Conservation (phyloP, 2,888 invertebrate genomes). For the Cantharis nigra region DNA sequence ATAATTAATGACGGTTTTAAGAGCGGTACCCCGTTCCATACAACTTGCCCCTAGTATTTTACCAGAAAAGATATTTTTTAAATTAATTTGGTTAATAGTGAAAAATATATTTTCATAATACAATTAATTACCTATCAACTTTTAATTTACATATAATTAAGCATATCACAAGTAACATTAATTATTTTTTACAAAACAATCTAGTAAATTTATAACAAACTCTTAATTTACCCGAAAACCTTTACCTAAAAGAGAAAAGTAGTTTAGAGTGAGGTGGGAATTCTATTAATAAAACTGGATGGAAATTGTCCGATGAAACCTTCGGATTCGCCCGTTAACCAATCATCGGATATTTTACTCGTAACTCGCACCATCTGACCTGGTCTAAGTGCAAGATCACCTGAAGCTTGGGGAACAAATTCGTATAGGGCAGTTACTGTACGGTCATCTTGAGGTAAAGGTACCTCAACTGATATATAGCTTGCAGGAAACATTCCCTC, state of each 20-base stretch:
- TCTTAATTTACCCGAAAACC: not conserved
- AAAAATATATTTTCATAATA: not conserved
- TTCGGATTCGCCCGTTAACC: constrained; percentile 76
- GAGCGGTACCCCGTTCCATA: no score
- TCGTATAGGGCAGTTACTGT: constrained; percentile 73
- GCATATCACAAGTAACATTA: not conserved
- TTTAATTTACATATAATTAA: not conserved
- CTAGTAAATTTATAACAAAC: not conserved
- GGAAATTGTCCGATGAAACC: constrained; percentile 78
- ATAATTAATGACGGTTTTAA: no score
- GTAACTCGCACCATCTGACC: constrained; percentile 64
- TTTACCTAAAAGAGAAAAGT: not conserved
- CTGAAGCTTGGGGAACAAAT: constrained; percentile 63
- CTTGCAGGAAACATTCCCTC: constrained; percentile 84
- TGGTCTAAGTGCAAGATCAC: constrained; percentile 46
- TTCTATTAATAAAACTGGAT: constrained; percentile 71
- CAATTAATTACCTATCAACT: not conserved
- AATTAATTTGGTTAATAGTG: not conserved
- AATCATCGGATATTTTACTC: constrained; percentile 73
- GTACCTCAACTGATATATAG: constrained; percentile 77
- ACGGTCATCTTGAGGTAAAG: constrained; percentile 60
- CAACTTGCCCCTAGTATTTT: no score
- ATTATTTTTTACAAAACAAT: not conserved
- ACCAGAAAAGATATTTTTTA: not conserved
- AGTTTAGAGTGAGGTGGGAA: constrained; percentile 49